A percentile compares a stretch with the other conserved stretches of the same genome.
Conservation (phyloP, 2,797 vertebrate species). For the Pseudotriccus pelzelni region DNA sequence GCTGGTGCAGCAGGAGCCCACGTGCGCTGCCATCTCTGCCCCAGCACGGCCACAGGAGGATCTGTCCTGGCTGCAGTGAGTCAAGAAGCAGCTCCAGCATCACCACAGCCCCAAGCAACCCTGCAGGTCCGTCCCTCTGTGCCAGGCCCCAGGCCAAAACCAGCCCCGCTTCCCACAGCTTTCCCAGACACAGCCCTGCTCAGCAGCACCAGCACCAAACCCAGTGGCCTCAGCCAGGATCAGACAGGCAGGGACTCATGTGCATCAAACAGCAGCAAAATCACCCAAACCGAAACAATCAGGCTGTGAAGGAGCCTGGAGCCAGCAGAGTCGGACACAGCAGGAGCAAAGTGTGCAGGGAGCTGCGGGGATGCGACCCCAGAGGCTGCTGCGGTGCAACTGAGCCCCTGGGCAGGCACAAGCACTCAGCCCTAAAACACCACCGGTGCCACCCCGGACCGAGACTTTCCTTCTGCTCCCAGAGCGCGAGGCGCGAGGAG, state of each 20-base stretch:
- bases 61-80: fast-evolving
- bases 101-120: neutral
- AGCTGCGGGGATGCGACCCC: fast-evolving
- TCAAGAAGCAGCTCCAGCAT: neutral
- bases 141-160: neutral
- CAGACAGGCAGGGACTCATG: neutral
- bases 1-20: fast-evolving
- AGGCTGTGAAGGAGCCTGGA: neutral
- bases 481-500: conserved; percentile 95
- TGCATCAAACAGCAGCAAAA: neutral
- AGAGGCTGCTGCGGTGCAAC: fast-evolving
- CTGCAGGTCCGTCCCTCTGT: neutral
- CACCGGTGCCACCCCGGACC: neutral
- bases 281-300: fast-evolving
- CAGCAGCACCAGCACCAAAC: neutral
- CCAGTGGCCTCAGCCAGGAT: fast-evolving
- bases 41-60: fast-evolving
- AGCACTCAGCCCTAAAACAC: neutral
- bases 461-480: conserved; percentile 96
- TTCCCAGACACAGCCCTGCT: neutral
- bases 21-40: fast-evolving
- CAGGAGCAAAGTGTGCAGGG: fast-evolving
- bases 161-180: fast-evolving
- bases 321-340: fast-evolving
- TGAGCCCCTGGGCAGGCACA: neutral